Base-by-base conservation (phyloP, 2,113 vertebrate genomes). In the Poecilia latipinna region DNA sequence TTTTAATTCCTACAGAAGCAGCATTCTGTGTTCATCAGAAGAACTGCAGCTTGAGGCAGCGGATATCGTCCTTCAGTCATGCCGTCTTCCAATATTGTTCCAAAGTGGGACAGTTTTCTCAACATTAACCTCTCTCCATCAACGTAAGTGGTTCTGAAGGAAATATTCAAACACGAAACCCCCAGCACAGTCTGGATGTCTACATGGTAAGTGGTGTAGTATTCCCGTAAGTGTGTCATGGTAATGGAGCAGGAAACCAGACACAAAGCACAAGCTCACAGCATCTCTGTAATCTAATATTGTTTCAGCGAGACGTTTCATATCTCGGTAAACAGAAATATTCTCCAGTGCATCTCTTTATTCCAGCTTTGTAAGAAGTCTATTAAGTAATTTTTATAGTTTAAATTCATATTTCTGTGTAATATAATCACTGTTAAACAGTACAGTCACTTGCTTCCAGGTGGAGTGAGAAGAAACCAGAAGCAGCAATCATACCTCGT, bases 321-420 rank as follows among this genome's bases (percentile, higher is more conserved):
- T 74, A 64, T 74, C 82, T 75, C 48, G 79, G 79, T 75, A 75
- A 87, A 88, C 75, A 79, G 29, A 89, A 79, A 42, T 62, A 70
- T 82, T 81, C 85, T 90, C 89, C 90, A 90, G 89, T 88, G 88
- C 79, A 79, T 88, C 77, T 85, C 72, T 84, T 88, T 80, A 77
- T 32, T 87, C 86, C 89, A 91, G 86, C 85, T 85, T 79, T 54
- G 62, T 44, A 64, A 39, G 64, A 76, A 76, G 76, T 73, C 32
- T 42, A 65, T 79, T 67, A 65, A 87, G 72, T 63, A n/a, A 63
- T 62, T 69, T 13, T 78, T 7, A 67, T 65, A 57, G 35, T 80
- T 82, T 81, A 54, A 71, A 72, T 72, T 84, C 61, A 42, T 73
- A 62, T 85, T 68, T 79, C 48, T 75, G 37, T 78, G 15, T 79